phyloP scores from a whole-genome alignment of 2,113 vertebrate species.

The Tetrao urogallus region DNA sequence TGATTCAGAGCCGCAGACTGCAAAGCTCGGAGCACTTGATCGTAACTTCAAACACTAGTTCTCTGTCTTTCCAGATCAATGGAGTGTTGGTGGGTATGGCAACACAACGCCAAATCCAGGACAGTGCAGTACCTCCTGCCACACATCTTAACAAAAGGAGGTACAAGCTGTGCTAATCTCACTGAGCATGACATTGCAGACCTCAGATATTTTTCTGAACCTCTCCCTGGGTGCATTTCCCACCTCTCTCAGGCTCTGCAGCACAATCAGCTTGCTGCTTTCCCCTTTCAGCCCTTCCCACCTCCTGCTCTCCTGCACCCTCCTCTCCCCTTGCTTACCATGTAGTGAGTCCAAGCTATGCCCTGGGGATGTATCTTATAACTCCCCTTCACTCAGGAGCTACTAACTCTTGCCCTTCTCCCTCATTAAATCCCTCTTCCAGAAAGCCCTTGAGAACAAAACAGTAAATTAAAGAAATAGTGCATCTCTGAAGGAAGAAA shows the following conservation, averaged over 20 bases:
- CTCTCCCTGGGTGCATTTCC: neutral
- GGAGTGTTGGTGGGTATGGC: neutral
- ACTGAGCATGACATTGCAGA: neutral
- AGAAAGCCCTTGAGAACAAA: neutral
- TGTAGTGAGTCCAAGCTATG: neutral
- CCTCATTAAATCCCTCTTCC: neutral
- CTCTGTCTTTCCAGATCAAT: neutral
- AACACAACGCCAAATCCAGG: constrained; percentile 2
- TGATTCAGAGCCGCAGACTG: neutral
- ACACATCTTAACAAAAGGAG: neutral
- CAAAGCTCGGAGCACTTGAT: neutral
- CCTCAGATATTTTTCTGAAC: neutral
- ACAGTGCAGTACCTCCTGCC: constrained; percentile 11
- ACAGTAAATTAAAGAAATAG: neutral
- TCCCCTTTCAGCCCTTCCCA: neutral
- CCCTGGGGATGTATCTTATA: neutral
- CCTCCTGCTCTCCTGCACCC: neutral
- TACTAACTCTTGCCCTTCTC: neutral
- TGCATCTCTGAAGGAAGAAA: neutral
- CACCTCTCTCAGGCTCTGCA: neutral
- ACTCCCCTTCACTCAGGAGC: neutral
- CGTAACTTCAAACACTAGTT: neutral
- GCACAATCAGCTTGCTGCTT: neutral
- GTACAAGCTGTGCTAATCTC: neutral
- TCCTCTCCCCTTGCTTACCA: neutral